Evolutionary conservation across 1,140 invertebrate genomes (phyloP).

Genomic region (Triops longicaudatus): DNA sequence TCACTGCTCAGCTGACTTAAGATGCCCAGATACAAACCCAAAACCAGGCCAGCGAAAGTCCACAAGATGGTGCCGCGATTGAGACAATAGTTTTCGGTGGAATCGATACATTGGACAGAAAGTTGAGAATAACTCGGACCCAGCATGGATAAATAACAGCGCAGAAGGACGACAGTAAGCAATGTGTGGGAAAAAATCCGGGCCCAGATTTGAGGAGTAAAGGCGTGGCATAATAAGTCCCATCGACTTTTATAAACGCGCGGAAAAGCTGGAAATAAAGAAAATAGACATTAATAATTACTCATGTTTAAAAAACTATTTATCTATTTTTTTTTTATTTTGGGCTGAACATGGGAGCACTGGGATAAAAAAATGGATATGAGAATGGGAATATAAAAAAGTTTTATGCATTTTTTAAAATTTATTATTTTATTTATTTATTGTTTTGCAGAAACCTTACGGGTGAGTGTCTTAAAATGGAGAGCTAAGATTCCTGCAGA

Average conservation of each 20-base stretch:
- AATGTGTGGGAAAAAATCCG: neutral
- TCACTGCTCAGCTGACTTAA: neutral
- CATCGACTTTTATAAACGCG: neutral
- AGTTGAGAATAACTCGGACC: neutral
- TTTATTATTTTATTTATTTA: no score
- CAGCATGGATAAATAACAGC: neutral
- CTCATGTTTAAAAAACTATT: no score
- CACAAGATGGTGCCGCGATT: neutral
- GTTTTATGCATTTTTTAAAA: no score
- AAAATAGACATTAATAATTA: no score
- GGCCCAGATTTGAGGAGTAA: neutral
- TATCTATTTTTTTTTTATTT: no score
- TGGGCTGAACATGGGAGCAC: no score
- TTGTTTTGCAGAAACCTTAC: no score
- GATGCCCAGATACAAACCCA: neutral
- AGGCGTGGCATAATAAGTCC: neutral
- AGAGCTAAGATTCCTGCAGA: neutral
- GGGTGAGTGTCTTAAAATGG: neutral
- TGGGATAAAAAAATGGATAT: no score
- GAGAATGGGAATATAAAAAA: no score
- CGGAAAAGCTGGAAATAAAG: neutral
- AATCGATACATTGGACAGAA: neutral
- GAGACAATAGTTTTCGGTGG: neutral
- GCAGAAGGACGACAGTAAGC: neutral
- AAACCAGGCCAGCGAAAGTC: neutral